phyloP scores from a whole-genome alignment of 2,888 invertebrate species.

The Trachelus iudaicus region DNA sequence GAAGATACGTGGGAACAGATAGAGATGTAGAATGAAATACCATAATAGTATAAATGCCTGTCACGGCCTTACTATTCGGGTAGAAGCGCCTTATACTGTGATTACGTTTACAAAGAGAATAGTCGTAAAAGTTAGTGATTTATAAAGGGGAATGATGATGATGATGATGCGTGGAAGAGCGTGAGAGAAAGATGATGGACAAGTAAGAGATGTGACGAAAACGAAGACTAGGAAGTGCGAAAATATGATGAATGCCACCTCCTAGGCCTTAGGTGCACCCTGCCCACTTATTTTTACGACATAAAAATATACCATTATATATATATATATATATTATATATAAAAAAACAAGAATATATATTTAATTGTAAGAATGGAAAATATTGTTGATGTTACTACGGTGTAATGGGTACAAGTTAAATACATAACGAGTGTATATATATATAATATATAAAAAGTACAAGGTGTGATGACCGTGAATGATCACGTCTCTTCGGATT shows the following conservation, averaged over 20 bases:
- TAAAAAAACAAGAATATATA: constrained; percentile 31
- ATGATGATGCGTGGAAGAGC: background rate
- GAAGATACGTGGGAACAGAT: background rate
- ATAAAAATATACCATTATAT: constrained; percentile 40
- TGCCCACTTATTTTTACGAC: constrained; percentile 37
- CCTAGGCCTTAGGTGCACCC: constrained; percentile 14
- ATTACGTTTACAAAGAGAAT: constrained; percentile 57
- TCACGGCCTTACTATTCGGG: constrained; percentile 26
- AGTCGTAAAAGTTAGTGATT: constrained; percentile 46
- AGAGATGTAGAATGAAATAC: background rate
- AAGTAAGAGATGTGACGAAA: background rate
- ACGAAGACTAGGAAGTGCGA: constrained; percentile 30
- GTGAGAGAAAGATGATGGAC: background rate
- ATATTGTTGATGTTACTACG: constrained; percentile 60
- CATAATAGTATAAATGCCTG: background rate
- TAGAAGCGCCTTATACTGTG: constrained; percentile 59
- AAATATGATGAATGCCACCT: constrained; percentile 53
- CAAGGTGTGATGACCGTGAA: background rate
- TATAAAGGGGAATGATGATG: constrained; percentile 17
- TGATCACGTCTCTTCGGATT: background rate
- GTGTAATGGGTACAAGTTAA: constrained; percentile 61
- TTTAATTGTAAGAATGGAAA: constrained; percentile 17
- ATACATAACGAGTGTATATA: constrained; percentile 57
- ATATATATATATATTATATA: constrained; percentile 30
- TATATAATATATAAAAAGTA: constrained; percentile 9